Conservation (phyloP, 1,140 invertebrate genomes). For the Drepana arcuata region DNA sequence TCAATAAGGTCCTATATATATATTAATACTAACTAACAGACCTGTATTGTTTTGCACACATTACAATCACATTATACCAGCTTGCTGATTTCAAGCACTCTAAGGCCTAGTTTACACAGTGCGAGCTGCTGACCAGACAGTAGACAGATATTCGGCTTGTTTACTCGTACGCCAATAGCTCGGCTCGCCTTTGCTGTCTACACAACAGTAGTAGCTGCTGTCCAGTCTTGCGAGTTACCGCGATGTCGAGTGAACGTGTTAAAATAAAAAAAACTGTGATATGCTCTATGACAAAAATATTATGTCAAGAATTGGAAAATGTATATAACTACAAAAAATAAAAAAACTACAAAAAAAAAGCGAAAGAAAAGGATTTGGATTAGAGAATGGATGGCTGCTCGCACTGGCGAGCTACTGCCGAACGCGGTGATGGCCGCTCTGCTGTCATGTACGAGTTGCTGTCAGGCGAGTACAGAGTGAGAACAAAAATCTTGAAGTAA, state of each 20-base stretch:
- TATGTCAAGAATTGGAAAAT: slow-evolving; percentile 1
- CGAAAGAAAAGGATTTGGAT: slow-evolving; percentile 2
- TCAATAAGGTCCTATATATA: slow-evolving; percentile 3
- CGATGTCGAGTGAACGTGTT: slow-evolving; percentile 1
- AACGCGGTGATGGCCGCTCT: neutral
- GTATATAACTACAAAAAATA: neutral
- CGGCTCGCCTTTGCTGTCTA: neutral
- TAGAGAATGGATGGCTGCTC: slow-evolving; percentile 1
- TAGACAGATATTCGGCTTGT: neutral
- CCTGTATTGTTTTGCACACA: too few relatives aligned
- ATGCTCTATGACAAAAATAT: slow-evolving; percentile 1
- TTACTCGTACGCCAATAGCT: slow-evolving; percentile 1
- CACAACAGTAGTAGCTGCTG: slow-evolving; percentile 1
- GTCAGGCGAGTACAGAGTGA: neutral
- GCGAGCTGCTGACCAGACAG: neutral
- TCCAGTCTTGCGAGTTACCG: neutral
- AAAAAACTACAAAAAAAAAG: neutral
- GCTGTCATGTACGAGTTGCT: slow-evolving; percentile 1
- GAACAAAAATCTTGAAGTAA: slow-evolving; percentile 1
- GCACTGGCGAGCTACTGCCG: slow-evolving; percentile 3
- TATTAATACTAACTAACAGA: slow-evolving; percentile 18
- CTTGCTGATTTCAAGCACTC: too few relatives aligned
- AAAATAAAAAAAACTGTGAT: slow-evolving; percentile 1
- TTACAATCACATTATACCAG: too few relatives aligned
- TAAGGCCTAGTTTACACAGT: slow-evolving; percentile 1